Base-by-base conservation (phyloP, 2,113 vertebrate genomes). In the Paralichthys olivaceus region DNA sequence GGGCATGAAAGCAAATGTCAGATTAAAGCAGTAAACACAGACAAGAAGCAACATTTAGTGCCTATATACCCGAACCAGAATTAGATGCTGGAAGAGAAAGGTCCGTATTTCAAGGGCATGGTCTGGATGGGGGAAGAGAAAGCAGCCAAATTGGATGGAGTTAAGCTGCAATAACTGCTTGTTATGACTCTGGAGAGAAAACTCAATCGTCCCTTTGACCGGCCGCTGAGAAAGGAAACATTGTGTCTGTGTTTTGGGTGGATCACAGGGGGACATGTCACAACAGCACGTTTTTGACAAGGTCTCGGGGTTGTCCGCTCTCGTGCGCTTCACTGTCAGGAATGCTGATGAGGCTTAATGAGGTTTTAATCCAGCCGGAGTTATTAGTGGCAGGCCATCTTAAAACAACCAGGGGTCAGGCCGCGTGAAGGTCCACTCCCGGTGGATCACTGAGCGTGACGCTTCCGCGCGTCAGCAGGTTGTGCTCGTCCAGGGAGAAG, bases 311-410 rank as follows among this genome's bases (percentile, higher is more conserved):
- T 62, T 93, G 93, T 93, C 90, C 62, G 88, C 94, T 93, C 91
- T 87, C 91, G 84, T 92, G 91, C 80, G 77, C 80, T 89, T 93
- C 91, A 91, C 91, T 77, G 90, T 75, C 81, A 85, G 81, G 84
- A 80, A 83, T 87, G 53, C 77, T 69, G 80, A 89, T 94, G 93
- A 95, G 88, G 92, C 91, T 94, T 96, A 94, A 93, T 89, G 87
- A 90, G 92, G 84, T 90, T 84, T 89, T 88, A 90, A 93, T 88
- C 92, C 85, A 74, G 72, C 49, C 55, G 17, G 75, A 77, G 77
- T 90, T 84, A 85, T 90, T 93, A 89, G 86, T 45, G 58, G 47
- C 26, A 79, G 91, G 71, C 93, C 92, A 94, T 91, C 90, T 88
- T 91, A 77, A 87, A 90, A 93, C 89, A 95, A 93, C 87, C 47